Percentiles rank a stretch among this genome's conserved stretches.
Evolutionary conservation across 2,113 vertebrate genomes (phyloP).

Genomic region (Aphelocoma coerulescens): DNA sequence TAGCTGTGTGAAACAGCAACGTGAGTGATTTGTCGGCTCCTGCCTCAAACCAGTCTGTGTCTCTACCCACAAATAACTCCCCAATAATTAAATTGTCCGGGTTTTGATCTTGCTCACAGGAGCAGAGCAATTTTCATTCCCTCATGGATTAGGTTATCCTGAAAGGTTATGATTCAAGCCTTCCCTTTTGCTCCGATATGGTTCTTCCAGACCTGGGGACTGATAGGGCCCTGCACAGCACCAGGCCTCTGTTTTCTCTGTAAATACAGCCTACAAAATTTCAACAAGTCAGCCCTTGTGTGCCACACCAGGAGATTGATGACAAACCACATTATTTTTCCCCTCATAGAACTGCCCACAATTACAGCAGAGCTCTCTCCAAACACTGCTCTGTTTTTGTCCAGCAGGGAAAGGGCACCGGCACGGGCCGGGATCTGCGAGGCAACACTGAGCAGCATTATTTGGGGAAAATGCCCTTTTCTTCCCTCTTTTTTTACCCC

Average conservation of each 20-base stretch:
- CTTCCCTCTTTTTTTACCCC: background rate
- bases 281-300: conserved; percentile 80
- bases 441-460: background rate
- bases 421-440: background rate
- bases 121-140: conserved; percentile 55
- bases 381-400: conserved; percentile 61
- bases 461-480: conserved; percentile 41
- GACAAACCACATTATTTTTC: conserved; percentile 78
- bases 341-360: conserved; percentile 68
- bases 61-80: conserved; percentile 50
- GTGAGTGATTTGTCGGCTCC: background rate
- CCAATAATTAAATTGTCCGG: conserved; percentile 70
- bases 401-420: background rate
- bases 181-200: conserved; percentile 32
- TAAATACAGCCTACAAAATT: conserved; percentile 78
- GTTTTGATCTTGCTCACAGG: conserved; percentile 67
- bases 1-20: background rate
- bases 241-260: conserved; percentile 79
- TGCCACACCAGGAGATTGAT: conserved; percentile 73
- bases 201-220: conserved; percentile 52
- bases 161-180: conserved; percentile 57
- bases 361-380: conserved; percentile 65
- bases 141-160: conserved; percentile 65
- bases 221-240: conserved; percentile 64
- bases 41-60: background rate